Conservation (phyloP, 2,113 vertebrate species). For the Oreochromis tanganicae region DNA sequence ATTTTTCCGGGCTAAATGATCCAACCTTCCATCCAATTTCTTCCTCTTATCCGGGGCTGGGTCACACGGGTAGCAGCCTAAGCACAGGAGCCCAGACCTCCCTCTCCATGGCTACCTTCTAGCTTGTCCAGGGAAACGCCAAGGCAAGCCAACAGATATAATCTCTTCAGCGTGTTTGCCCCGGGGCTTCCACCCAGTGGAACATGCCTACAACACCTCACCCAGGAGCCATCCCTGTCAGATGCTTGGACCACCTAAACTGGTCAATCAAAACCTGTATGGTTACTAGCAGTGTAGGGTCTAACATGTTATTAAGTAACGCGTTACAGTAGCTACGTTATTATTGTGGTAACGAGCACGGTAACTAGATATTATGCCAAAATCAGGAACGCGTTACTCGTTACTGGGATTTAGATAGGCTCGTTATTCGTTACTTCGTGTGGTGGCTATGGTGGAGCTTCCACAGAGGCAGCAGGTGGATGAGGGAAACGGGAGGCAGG, state of each 20-base stretch:
- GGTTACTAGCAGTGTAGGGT: no score
- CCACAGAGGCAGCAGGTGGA: no score
- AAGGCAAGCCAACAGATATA: not conserved
- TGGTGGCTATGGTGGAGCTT: no score
- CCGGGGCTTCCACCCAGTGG: not conserved
- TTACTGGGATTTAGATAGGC: no score
- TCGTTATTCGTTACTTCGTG: no score
- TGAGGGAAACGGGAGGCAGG: no score
- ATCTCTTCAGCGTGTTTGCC: not conserved
- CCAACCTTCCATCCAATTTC: not conserved
- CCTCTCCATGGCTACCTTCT: not conserved
- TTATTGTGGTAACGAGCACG: no score
- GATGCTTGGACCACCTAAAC: not conserved
- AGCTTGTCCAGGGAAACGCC: not conserved
- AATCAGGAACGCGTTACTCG: no score
- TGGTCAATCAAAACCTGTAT: not conserved
- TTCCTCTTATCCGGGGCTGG: not conserved
- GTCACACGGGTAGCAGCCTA: not conserved
- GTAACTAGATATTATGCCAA: no score
- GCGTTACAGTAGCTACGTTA: no score
- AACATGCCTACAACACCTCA: not conserved
- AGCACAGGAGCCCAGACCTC: not conserved
- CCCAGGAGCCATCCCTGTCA: not conserved
- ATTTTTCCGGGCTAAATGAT: not conserved
- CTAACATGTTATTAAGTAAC: no score